These are phyloP conservation scores for Xiphophorus hellerii DNA, from an alignment of 2,113 vertebrate genomes.

Conservation along the genomic window DNA sequence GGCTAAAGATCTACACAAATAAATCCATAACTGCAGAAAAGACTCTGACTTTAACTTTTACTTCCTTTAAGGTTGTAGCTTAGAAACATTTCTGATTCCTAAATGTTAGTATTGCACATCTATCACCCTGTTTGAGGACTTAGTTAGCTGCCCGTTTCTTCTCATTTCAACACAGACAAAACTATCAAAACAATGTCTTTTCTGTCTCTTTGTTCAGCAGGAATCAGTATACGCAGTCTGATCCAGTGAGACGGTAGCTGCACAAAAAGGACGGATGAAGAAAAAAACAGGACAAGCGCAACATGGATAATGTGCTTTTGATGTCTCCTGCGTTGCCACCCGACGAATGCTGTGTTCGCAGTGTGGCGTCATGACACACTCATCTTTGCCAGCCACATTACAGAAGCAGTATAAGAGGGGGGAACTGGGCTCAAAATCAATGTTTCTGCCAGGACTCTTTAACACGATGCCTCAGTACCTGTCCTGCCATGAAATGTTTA, in stretches of 20 bases:
- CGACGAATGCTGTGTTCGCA: conserved; percentile 50
- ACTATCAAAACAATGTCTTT: conserved; percentile 23
- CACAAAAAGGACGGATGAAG: conserved; percentile 24
- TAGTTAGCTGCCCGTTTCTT: conserved; percentile 23
- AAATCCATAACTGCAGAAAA: background rate
- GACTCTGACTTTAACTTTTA: background rate
- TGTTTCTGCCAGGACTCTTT: conserved; percentile 76
- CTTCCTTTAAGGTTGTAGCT: background rate
- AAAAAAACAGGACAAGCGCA: conserved; percentile 34
- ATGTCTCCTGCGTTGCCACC: conserved; percentile 52
- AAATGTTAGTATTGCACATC: background rate
- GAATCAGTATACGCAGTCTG: conserved; percentile 21
- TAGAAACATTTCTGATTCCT: background rate
- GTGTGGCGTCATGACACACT: conserved; percentile 40
- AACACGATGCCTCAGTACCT: conserved; percentile 54
- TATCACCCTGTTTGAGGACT: conserved; percentile 7
- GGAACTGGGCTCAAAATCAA: conserved; percentile 62
- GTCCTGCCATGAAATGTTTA: conserved; percentile 57
- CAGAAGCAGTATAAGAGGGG: conserved; percentile 30
- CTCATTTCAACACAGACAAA: conserved; percentile 19
- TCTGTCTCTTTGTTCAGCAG: conserved; percentile 1
- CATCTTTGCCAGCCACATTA: conserved; percentile 46
- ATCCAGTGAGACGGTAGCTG: conserved; percentile 36
- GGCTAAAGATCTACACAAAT: background rate
- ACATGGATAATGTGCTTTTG: conserved; percentile 62